A percentile compares a stretch with the other conserved stretches of the same genome.
phyloP scores from a whole-genome alignment of 1,140 invertebrate species.

The Pseudomyrmex cubaensis region DNA sequence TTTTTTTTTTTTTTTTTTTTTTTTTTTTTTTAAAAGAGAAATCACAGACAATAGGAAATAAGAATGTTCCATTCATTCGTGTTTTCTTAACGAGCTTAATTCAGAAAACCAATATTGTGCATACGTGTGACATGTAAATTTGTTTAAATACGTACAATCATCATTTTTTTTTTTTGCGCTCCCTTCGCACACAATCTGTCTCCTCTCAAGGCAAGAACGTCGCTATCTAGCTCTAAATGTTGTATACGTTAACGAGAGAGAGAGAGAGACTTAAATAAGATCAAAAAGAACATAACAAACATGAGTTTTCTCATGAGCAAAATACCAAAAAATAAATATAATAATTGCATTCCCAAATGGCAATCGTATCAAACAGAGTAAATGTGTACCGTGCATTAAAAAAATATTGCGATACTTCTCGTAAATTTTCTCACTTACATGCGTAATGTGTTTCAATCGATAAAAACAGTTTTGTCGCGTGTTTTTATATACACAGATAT shows the following conservation, averaged over 20 bases:
- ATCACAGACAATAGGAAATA: slow-evolving; percentile 22
- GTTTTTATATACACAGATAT: too few relatives aligned
- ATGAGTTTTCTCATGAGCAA: too few relatives aligned
- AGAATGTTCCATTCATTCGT: not conserved
- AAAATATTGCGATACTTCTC: too few relatives aligned
- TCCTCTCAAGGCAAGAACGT: not conserved
- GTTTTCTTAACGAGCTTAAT: slow-evolving; percentile 4
- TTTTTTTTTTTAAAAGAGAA: not conserved
- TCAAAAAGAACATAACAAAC: not conserved
- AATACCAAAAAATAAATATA: not conserved
- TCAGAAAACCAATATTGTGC: not conserved
- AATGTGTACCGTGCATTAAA: too few relatives aligned
- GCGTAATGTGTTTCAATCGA: too few relatives aligned
- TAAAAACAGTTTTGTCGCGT: too few relatives aligned
- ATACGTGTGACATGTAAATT: slow-evolving; percentile 15
- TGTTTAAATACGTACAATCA: not conserved
- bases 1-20: not conserved
- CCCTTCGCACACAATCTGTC: not conserved
- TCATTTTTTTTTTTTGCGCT: not conserved
- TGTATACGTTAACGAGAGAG: not conserved
- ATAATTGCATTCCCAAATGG: not conserved
- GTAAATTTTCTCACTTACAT: too few relatives aligned
- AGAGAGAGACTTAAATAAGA: not conserved
- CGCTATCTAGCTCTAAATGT: not conserved
- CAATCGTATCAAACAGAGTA: not conserved